Base-by-base conservation (phyloP, 1,140 invertebrate species). In the Hydropsyche tenuis region DNA sequence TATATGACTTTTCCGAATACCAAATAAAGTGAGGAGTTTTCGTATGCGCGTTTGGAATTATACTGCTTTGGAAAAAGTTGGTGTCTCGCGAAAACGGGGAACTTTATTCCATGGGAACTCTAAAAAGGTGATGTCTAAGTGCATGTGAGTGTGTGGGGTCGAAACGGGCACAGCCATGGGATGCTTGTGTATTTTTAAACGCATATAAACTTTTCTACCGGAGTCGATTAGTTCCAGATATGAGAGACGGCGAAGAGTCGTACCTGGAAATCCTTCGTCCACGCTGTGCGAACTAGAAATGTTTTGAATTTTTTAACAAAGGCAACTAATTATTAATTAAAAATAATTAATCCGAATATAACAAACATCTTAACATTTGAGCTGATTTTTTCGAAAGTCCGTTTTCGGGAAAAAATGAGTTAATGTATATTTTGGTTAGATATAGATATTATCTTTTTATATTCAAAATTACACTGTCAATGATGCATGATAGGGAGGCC, bases 141-240 rank as follows among this genome's bases (percentile, higher is more conserved):
- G 51, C 9, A 14, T 43, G 12, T 43, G 14, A n/a, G 14, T 7
- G 14, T 48, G 22, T 5, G 53, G 11, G 18, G 53, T 60, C 22
- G 7, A 60, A 7, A 63, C 14, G 25, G 30, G 37, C 16, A 12
- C 14, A 60, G 37, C 69, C 18, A 7, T 25, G 56, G 16, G 48
- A 20, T 25, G 56, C 56, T 60, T 51, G 43, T 74, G 68, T 70
- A 71, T 75, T 75, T 71, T 71, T 71, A 75, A 75, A 75, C 69
- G 73, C 46, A 45, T 71, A 71, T 75, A 71, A 75, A 75, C 42
- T 75, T 75, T 75, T 62, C 73, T 20, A 65, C 30, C 60, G 53
- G 62, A 75, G 69, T 75, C 73, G 73, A 74, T 74, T 74, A 74
- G 66, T 74, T 74, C 66, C 22, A 64, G 73, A 70, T 74, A 74